Evolutionary conservation across 2,797 vertebrate species (phyloP).

Genomic region (Halcyon badia): DNA sequence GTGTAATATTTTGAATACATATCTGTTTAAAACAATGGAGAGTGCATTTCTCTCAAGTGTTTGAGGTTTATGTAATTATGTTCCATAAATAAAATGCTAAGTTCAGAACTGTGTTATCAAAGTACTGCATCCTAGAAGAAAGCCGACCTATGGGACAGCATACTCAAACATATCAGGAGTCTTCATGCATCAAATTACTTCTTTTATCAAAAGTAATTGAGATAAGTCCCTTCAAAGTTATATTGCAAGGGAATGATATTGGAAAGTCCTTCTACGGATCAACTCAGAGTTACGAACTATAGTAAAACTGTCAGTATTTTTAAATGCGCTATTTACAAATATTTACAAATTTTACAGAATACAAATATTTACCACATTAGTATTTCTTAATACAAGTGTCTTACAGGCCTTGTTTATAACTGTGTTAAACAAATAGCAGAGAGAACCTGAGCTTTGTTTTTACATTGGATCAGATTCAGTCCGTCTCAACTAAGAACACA

Average conservation of each 20-base stretch:
- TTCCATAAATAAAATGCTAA: not conserved
- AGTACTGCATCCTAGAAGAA: not conserved
- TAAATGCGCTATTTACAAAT: not conserved
- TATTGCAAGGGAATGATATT: not conserved
- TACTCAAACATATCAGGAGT: not conserved
- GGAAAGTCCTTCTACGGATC: constrained; percentile 4
- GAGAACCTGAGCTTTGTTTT: constrained; percentile 30
- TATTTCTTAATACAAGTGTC: not conserved
- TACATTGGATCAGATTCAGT: not conserved
- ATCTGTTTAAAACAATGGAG: not conserved
- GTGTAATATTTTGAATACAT: not conserved
- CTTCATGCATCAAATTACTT: not conserved
- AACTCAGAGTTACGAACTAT: not conserved
- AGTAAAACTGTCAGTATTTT: not conserved
- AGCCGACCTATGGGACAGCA: not conserved
- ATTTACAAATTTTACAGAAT: not conserved
- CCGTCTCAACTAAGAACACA: not conserved
- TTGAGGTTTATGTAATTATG: not conserved
- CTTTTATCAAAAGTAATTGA: not conserved
- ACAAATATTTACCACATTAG: not conserved
- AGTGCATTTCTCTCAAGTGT: not conserved
- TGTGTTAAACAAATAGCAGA: not conserved
- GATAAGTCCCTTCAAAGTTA: not conserved
- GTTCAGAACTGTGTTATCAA: not conserved
- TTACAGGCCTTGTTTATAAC: not conserved